Evolutionary conservation across 2,797 vertebrate species (phyloP), one percentile per base, ranked within the genome.

Genomic region (Chloroceryle amazona): DNA sequence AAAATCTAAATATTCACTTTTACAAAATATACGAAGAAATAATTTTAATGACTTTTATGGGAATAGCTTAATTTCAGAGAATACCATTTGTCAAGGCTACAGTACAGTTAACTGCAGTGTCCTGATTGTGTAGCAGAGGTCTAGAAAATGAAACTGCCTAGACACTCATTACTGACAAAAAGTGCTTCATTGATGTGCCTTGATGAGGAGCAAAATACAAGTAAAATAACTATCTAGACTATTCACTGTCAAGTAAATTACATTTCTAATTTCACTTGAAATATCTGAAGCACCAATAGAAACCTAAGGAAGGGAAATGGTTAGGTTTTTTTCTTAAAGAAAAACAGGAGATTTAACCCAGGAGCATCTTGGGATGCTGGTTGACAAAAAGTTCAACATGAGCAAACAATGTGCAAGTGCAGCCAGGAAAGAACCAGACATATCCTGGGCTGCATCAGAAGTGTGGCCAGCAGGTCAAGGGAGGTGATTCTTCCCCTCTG

Each of bases 231-330:
- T 23, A 25, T 33, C 42, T 54, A 70, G 29, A 61, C 25, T 76
- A n/a, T 57, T 62, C 51, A 46, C 41, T 71, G 55, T 49, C 57
- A 55, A 75, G 17, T 46, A 54, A 90, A 87, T 79, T 86, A 73
- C 46, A 26, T 81, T 94, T 86, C 70, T 87, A 81, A 67, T 91
- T 86, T 85, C 35, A 2, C 63, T 95, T 93, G 47, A 81, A 75
- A 81, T 22, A 51, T 39, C 49, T 71, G 25, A 93, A 72, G 15
- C 26, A 62, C 33, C 37, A 55, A 42, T 4, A 82, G 63, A 93
- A 93, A 61, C 37, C 12, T 31, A 75, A 87, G 26, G 49, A 86
- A 66, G 18, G 39, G 6, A 80, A 76, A 52, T 13, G 3, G 10
- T 47, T 29, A n/a, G 7, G 13, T 52, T 89, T 63, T 47, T 23